Percentiles rank a stretch among this genome's conserved stretches.
Evolutionary conservation across 2,113 vertebrate genomes (phyloP).

Genomic region (Anoplopoma fimbria): DNA sequence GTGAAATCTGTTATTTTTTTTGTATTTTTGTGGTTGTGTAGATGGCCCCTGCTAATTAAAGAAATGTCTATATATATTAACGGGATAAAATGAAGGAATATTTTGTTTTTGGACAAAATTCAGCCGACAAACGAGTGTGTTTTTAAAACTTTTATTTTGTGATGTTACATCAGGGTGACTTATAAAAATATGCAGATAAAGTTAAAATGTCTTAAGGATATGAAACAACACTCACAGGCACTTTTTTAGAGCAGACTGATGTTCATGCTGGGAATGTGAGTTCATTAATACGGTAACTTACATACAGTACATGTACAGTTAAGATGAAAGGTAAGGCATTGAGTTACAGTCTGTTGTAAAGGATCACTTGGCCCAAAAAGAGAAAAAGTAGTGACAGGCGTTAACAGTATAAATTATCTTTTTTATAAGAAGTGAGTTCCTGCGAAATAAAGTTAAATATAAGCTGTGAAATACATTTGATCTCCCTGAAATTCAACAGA

Average conservation of each 20-base stretch:
- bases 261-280: slow-evolving; percentile 47
- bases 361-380: slow-evolving; percentile 40
- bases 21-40: slow-evolving; percentile 4
- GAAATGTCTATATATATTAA: background rate
- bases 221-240: slow-evolving; percentile 74
- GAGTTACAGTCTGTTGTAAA: slow-evolving; percentile 40
- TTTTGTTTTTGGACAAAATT: slow-evolving; percentile 14
- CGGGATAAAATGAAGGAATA: background rate
- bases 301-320: slow-evolving; percentile 58
- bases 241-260: slow-evolving; percentile 67
- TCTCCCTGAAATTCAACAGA: slow-evolving; percentile 46
- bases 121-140: background rate
- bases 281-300: slow-evolving; percentile 34
- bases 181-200: slow-evolving; percentile 49
- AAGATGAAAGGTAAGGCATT: slow-evolving; percentile 72
- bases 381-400: background rate
- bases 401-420: slow-evolving; percentile 23
- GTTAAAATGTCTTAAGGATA: slow-evolving; percentile 47
- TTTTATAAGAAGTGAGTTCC: slow-evolving; percentile 11
- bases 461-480: slow-evolving; percentile 25
- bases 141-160: slow-evolving; percentile 66
- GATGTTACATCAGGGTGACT: slow-evolving; percentile 42
- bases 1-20: background rate
- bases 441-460: slow-evolving; percentile 5
- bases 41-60: background rate